A percentile compares a stretch with the other conserved stretches of the same genome.
Conservation (phyloP, 2,797 vertebrate species). For the Cuniculus paca region DNA sequence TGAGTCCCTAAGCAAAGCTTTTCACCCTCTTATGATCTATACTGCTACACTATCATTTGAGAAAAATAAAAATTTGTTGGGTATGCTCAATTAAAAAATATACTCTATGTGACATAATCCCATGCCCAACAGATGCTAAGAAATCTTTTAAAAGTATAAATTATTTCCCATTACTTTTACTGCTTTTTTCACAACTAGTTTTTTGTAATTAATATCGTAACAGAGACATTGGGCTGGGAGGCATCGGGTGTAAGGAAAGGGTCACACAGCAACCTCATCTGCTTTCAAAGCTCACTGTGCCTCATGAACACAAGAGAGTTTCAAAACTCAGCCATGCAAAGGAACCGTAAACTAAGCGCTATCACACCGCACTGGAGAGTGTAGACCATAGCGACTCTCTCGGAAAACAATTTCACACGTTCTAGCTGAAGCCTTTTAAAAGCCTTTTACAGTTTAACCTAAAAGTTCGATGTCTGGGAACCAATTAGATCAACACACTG, state of each 20-base stretch:
- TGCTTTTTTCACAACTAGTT: not conserved
- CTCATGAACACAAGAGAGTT: not conserved
- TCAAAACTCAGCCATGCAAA: conserved; percentile 37
- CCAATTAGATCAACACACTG: conserved; percentile 40
- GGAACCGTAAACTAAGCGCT: not conserved
- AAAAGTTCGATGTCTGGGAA: conserved; percentile 39
- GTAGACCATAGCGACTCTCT: not conserved
- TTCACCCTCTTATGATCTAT: not conserved
- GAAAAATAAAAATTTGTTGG: not conserved
- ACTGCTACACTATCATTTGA: not conserved
- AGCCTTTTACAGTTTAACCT: conserved; percentile 13
- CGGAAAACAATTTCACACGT: not conserved
- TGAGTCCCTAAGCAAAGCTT: not conserved
- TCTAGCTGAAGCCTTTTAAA: conserved; percentile 22
- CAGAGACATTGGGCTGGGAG: not conserved
- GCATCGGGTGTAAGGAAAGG: not conserved
- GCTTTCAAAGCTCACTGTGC: not conserved
- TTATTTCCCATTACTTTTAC: conserved; percentile 6
- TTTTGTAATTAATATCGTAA: conserved; percentile 57
- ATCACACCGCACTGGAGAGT: not conserved
- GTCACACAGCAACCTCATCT: not conserved
- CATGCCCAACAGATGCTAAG: not conserved
- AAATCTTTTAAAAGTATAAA: not conserved
- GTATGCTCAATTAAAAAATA: not conserved
- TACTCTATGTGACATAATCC: not conserved